A percentile compares a stretch with the other conserved stretches of the same genome.
These are phyloP conservation scores for Calliphora vicina DNA, from an alignment of 1,140 invertebrate genomes.

Conservation along the genomic window DNA sequence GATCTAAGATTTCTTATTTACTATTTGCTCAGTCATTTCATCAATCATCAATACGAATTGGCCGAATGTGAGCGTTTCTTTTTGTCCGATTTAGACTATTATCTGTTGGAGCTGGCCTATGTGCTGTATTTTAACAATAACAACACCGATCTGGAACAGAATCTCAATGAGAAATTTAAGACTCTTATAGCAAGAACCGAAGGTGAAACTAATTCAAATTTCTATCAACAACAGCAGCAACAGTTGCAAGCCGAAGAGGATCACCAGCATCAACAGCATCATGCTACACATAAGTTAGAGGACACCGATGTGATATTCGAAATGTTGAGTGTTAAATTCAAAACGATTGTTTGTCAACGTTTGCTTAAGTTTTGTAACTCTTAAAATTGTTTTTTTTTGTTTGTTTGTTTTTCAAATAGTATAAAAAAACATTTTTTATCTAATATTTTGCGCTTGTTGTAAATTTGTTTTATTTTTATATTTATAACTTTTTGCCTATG, in stretches of 20 bases:
- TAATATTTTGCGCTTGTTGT: not conserved
- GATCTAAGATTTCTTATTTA: slow-evolving; percentile 62
- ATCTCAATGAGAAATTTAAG: slow-evolving; percentile 60
- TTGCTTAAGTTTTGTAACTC: slow-evolving; percentile 56
- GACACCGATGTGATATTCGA: slow-evolving; percentile 61
- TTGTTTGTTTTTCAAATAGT: not conserved
- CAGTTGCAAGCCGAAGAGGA: not conserved
- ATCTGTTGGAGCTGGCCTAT: slow-evolving; percentile 59
- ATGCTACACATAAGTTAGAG: slow-evolving; percentile 42
- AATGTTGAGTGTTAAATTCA: slow-evolving; percentile 59
- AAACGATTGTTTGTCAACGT: slow-evolving; percentile 60
- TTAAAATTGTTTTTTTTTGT: slow-evolving; percentile 43
- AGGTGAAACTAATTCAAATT: slow-evolving; percentile 37
- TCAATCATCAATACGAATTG: slow-evolving; percentile 55
- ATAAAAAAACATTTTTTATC: not conserved
- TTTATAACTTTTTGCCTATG: not conserved
- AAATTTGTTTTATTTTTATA: slow-evolving; percentile 23
- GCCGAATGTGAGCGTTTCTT: slow-evolving; percentile 59
- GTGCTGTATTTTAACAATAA: slow-evolving; percentile 63
- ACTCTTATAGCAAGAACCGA: slow-evolving; percentile 49
- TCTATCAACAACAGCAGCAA: slow-evolving; percentile 39
- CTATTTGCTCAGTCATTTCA: slow-evolving; percentile 57
- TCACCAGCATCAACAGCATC: not conserved
- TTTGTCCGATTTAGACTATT: slow-evolving; percentile 59
- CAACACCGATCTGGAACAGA: slow-evolving; percentile 58